phyloP scores from a whole-genome alignment of 2,113 vertebrate genomes.

The Bungarus multicinctus region DNA sequence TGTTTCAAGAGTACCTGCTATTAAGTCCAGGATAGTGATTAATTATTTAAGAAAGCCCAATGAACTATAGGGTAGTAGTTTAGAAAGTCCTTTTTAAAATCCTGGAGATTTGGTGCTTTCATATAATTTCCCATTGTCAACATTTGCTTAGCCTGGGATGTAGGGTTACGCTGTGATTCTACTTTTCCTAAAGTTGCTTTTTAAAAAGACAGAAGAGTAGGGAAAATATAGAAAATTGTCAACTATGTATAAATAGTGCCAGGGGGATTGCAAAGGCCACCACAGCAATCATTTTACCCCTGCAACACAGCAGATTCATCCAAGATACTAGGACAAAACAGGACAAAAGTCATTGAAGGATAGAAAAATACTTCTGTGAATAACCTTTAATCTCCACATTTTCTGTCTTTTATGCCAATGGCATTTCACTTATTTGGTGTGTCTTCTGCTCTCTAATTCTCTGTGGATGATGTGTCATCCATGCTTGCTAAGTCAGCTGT shows the following conservation, averaged over 20 bases:
- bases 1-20: not conserved
- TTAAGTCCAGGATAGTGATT: not conserved
- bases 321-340: not conserved
- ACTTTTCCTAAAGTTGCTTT: not conserved
- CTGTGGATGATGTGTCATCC: constrained; percentile 59
- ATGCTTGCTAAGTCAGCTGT: constrained; percentile 63
- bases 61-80: not conserved
- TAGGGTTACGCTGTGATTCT: not conserved
- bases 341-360: constrained; percentile 6
- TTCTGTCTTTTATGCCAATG: constrained; percentile 20
- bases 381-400: constrained; percentile 12
- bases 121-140: not conserved
- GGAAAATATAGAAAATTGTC: not conserved
- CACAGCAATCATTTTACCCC: not conserved
- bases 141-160: not conserved
- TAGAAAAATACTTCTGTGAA: constrained; percentile 7
- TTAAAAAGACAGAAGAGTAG: not conserved
- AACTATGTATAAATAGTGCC: not conserved
- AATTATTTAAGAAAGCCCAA: not conserved
- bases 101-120: not conserved
- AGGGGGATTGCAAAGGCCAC: not conserved
- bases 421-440: constrained; percentile 57
- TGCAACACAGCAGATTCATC: constrained; percentile 2
- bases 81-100: not conserved
- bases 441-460: constrained; percentile 56